Conservation (phyloP, 2,888 invertebrate genomes). For the Plemyria rubiginata region DNA sequence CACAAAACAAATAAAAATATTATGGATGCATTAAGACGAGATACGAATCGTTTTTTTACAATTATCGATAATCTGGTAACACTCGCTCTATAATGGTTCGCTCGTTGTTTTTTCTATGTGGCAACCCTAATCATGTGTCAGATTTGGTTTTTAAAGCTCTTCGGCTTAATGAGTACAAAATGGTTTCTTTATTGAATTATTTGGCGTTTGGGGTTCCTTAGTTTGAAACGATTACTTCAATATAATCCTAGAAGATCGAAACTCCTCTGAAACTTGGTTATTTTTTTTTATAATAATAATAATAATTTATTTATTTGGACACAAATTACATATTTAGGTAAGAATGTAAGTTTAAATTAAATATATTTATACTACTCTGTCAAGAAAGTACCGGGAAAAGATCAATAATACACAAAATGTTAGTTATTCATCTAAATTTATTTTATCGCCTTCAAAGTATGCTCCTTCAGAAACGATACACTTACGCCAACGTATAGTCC, state of each 20-base stretch:
- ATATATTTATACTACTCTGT: no score
- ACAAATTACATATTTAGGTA: no score
- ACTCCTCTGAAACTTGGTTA: no score
- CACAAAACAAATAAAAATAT: constrained; percentile 82
- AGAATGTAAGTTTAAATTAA: no score
- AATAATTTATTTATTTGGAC: no score
- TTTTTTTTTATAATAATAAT: no score
- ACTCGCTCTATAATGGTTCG: constrained; percentile 78
- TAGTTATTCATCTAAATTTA: no score
- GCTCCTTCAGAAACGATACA: no score
- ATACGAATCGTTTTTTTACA: constrained; percentile 69
- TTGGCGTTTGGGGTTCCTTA: constrained; percentile 51
- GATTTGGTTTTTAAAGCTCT: constrained; percentile 72
- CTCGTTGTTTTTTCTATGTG: constrained; percentile 72
- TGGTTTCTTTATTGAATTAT: constrained; percentile 68
- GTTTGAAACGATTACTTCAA: constrained; percentile 14
- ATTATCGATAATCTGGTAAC: constrained; percentile 84
- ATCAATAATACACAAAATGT: no score
- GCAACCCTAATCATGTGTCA: constrained; percentile 84
- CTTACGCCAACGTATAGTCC: no score
- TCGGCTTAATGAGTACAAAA: constrained; percentile 73
- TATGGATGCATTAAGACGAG: constrained; percentile 80
- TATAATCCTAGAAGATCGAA: neutral
- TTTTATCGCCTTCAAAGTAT: no score
- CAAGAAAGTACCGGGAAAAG: no score